Evolutionary conservation across 2,797 vertebrate species (phyloP).

Genomic region (Bovichtus variegatus): DNA sequence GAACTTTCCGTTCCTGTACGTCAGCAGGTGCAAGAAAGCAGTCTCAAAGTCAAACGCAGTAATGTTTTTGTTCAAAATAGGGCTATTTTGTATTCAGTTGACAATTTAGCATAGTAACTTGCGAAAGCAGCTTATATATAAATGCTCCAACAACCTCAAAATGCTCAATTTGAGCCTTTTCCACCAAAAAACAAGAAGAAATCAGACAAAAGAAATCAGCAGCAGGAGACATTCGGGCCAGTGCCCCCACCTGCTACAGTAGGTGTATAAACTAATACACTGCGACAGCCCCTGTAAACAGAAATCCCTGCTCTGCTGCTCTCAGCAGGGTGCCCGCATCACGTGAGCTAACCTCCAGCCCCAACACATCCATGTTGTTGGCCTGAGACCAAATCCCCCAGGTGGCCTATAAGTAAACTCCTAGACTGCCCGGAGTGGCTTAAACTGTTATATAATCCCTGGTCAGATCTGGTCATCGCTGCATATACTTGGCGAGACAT

Average conservation of each 20-base stretch:
- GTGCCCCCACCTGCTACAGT: background rate
- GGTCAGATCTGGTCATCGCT: constrained; percentile 38
- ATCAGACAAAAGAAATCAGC: constrained; percentile 17
- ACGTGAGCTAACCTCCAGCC: constrained; percentile 20
- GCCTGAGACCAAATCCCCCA: constrained; percentile 64
- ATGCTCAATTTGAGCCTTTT: constrained; percentile 13
- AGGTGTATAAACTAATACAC: constrained; percentile 41
- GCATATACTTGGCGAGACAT: constrained; percentile 46
- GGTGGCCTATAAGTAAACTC: constrained; percentile 67
- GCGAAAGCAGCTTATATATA: background rate
- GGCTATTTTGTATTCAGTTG: background rate
- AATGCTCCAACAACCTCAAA: background rate
- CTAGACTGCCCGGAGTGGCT: constrained; percentile 44
- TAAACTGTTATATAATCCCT: constrained; percentile 73
- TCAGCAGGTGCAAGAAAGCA: constrained; percentile 8
- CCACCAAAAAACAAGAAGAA: background rate
- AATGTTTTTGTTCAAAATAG: background rate
- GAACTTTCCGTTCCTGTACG: constrained; percentile 25
- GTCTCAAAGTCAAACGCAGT: background rate
- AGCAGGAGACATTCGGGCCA: background rate
- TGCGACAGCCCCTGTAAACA: constrained; percentile 44
- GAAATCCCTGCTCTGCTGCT: constrained; percentile 61
- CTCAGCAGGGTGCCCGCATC: constrained; percentile 42
- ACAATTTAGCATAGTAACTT: background rate
- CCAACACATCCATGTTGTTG: constrained; percentile 33